Percentiles rank a stretch among this genome's conserved stretches.
Evolutionary conservation across 2,797 vertebrate genomes (phyloP).

Genomic region (Pseudomugil tenellus): DNA sequence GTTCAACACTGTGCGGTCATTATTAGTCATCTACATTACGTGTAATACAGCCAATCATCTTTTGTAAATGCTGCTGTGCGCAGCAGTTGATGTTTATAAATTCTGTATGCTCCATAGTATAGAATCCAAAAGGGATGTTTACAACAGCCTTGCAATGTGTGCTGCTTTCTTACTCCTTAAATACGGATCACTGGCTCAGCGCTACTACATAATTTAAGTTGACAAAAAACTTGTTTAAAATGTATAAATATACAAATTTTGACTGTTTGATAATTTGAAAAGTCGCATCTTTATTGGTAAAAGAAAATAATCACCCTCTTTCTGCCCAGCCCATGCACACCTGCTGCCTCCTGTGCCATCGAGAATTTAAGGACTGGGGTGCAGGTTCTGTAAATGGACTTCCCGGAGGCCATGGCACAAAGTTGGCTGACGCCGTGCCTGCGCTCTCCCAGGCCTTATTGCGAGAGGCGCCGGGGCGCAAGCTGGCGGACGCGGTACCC

Average conservation of each 20-base stretch:
- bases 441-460: slow-evolving; percentile 94
- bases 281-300: not conserved
- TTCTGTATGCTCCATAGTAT: not conserved
- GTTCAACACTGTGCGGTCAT: not conserved
- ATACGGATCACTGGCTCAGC: not conserved
- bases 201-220: not conserved
- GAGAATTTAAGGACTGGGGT: slow-evolving; percentile 97
- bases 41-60: not conserved
- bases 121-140: not conserved
- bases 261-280: not conserved
- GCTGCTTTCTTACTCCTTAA: not conserved
- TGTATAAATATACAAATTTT: not conserved
- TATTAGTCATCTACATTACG: not conserved
- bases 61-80: not conserved
- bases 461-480: slow-evolving; percentile 90
- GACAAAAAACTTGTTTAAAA: not conserved
- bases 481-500: slow-evolving; percentile 94
- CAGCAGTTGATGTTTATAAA: not conserved
- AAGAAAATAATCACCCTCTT: slow-evolving; percentile 22
- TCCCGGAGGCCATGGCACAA: slow-evolving; percentile 87
- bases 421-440: slow-evolving; percentile 87
- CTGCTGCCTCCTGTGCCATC: slow-evolving; percentile 97
- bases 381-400: slow-evolving; percentile 90
- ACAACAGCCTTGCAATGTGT: not conserved
- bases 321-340: slow-evolving; percentile 90